A percentile compares a stretch with the other conserved stretches of the same genome.
Conservation (phyloP, 2,888 invertebrate genomes). For the Agriopis aurantiaria region DNA sequence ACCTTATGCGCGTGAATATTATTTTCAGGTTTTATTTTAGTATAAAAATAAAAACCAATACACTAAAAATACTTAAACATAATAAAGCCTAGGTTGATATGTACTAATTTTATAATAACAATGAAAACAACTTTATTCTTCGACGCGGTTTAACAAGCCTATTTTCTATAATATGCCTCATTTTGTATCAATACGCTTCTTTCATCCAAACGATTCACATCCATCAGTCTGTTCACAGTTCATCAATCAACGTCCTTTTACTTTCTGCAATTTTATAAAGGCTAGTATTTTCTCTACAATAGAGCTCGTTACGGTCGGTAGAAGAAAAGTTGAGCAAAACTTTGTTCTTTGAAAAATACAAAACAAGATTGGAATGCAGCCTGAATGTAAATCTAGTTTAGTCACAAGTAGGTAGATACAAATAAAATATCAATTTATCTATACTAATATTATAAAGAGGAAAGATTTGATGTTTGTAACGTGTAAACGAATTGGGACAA, state of each 20-base stretch:
- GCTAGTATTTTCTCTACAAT: slow-evolving; percentile 53
- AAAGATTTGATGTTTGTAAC: too few species aligned
- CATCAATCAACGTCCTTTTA: slow-evolving; percentile 49
- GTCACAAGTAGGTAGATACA: too few species aligned
- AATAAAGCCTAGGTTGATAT: too few species aligned
- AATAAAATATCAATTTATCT: too few species aligned
- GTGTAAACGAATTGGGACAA: too few species aligned
- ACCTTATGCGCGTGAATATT: too few species aligned
- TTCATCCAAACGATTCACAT: slow-evolving; percentile 7
- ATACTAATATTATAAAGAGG: too few species aligned
- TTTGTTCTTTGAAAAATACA: slow-evolving; percentile 22
- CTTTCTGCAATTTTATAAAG: slow-evolving; percentile 41
- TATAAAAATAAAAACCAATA: too few species aligned
- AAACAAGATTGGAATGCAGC: background rate
- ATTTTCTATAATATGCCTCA: background rate
- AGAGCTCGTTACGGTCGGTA: slow-evolving; percentile 59
- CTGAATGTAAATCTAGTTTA: too few species aligned
- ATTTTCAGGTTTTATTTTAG: too few species aligned
- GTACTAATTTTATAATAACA: background rate
- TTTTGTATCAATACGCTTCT: slow-evolving; percentile 11
- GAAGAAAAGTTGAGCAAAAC: slow-evolving; percentile 51
- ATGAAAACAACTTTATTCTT: background rate
- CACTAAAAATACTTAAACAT: too few species aligned
- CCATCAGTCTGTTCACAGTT: slow-evolving; percentile 42
- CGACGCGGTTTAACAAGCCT: background rate